A percentile compares a stretch with the other conserved stretches of the same genome.
Conservation (phyloP, 2,888 invertebrate genomes). For the Tenthredo scrophulariae region DNA sequence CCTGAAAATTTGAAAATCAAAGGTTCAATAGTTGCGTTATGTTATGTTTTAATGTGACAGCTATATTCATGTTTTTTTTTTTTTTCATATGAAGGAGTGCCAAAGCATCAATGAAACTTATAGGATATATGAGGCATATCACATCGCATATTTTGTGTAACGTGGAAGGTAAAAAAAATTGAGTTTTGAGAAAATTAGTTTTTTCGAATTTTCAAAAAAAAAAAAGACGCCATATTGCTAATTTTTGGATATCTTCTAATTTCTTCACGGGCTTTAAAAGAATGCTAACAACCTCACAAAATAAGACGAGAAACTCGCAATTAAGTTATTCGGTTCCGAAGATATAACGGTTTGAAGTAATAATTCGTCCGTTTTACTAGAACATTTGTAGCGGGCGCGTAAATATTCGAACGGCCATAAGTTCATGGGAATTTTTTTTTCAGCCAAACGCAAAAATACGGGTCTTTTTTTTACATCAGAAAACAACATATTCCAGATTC, state of each 20-base stretch:
- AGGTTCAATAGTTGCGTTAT: too few relatives aligned
- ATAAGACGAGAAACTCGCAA: too few relatives aligned
- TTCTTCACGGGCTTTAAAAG: not conserved
- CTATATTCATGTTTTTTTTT: too few relatives aligned
- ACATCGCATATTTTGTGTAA: not conserved
- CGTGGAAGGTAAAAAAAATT: not conserved
- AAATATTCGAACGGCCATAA: conserved; percentile 15
- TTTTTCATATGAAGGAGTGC: not conserved
- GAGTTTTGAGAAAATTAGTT: not conserved
- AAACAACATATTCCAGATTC: conserved; percentile 4
- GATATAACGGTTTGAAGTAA: not conserved
- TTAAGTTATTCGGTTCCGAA: too few relatives aligned
- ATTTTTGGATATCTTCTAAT: not conserved
- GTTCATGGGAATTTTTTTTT: not conserved
- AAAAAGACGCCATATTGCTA: not conserved
- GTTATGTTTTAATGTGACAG: too few relatives aligned
- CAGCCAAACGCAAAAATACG: not conserved
- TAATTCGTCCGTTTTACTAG: not conserved
- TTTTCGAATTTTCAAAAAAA: not conserved
- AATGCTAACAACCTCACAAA: not conserved
- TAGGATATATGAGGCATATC: not conserved
- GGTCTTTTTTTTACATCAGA: not conserved
- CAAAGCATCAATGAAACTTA: not conserved
- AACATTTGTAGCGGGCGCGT: conserved; percentile 12
- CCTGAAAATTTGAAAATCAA: too few relatives aligned